These are phyloP conservation scores for Catonia carolina DNA, from an alignment of 2,888 invertebrate genomes.

Conservation along the genomic window DNA sequence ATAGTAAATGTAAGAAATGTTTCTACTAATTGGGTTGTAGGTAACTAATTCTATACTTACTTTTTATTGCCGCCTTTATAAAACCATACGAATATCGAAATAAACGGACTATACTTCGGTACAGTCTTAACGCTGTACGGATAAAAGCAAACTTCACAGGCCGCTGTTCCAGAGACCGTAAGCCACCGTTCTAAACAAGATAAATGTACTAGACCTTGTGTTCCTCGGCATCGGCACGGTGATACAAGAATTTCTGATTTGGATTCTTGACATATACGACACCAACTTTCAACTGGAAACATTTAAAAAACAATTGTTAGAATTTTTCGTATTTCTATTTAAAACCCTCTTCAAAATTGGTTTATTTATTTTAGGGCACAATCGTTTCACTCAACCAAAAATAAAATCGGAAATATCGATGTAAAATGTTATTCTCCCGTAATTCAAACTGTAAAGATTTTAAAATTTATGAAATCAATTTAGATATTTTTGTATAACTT, in stretches of 20 bases:
- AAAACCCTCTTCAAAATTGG: no score
- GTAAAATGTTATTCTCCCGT: no score
- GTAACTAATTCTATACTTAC: no score
- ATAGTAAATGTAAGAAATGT: no score
- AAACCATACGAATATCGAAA: neutral
- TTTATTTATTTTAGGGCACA: no score
- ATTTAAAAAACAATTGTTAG: neutral
- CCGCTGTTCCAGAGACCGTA: neutral
- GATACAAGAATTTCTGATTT: slow-evolving; percentile 1
- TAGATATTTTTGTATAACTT: no score
- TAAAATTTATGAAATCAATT: no score
- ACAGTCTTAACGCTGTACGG: neutral
- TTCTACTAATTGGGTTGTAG: no score
- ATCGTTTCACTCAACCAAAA: no score
- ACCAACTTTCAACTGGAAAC: slow-evolving; percentile 4
- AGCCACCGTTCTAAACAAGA: slow-evolving; percentile 1
- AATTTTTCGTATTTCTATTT: no score
- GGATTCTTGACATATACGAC: slow-evolving; percentile 6
- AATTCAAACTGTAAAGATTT: no score
- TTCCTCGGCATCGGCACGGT: slow-evolving; percentile 1
- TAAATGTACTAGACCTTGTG: slow-evolving; percentile 3
- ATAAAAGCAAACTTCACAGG: neutral
- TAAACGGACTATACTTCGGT: neutral
- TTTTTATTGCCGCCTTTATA: slow-evolving; percentile 4
- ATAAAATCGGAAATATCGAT: no score